These are phyloP conservation scores for Abrostola triplasia DNA, from an alignment of 2,888 invertebrate genomes.

Conservation along the genomic window DNA sequence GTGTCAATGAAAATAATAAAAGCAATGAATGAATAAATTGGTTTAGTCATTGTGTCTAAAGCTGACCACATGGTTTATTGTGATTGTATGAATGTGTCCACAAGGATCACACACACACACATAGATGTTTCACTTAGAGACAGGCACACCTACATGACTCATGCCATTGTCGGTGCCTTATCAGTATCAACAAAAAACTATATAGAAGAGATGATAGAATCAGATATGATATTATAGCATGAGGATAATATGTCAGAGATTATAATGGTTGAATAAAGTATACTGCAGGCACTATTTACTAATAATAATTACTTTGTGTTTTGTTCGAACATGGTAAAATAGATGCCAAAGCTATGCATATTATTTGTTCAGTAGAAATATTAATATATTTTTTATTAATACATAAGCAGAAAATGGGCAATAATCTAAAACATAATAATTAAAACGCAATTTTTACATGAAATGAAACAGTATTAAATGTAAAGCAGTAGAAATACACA, in stretches of 20 bases:
- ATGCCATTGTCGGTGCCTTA: constrained; percentile 69
- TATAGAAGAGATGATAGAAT: constrained; percentile 15
- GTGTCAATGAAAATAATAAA: constrained; percentile 51
- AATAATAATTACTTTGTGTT: no score
- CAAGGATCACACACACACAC: constrained; percentile 56
- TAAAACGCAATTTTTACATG: no score
- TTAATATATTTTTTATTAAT: no score
- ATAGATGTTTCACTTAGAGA: constrained; percentile 41
- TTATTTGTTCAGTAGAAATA: no score
- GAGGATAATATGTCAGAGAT: background rate
- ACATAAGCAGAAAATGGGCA: no score
- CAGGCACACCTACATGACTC: constrained; percentile 84
- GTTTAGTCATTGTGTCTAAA: constrained; percentile 53
- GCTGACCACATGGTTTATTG: constrained; percentile 52
- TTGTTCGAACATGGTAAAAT: no score
- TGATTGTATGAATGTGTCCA: constrained; percentile 55
- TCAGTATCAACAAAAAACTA: constrained; percentile 53
- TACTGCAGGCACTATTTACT: no score
- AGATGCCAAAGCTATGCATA: no score
- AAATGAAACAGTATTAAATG: no score
- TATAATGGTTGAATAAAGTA: no score
- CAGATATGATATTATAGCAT: background rate
- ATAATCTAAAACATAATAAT: no score
- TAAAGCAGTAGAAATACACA: no score
- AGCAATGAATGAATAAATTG: constrained; percentile 57